Conservation (phyloP, 2,113 vertebrate species). For the Ophthalmotilapia sp. region DNA sequence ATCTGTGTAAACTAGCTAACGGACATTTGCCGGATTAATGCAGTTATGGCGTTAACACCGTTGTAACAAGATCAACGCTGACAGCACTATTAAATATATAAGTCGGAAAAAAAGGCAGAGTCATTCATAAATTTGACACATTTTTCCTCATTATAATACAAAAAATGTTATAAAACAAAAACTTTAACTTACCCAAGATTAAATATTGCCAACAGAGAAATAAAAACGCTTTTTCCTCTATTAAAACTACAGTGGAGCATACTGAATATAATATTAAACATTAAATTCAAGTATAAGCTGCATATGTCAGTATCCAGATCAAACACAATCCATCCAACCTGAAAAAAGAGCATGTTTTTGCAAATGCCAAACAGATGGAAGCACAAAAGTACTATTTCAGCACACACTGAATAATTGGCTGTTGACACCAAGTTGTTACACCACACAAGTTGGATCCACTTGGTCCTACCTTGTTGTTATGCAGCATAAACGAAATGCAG, state of each 20-base stretch:
- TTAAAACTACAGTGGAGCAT: not conserved
- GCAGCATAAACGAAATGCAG: conserved; percentile 29
- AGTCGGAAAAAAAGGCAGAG: not conserved
- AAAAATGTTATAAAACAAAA: not conserved
- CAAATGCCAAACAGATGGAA: conserved; percentile 15
- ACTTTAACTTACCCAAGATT: not conserved
- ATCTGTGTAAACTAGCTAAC: fast-evolving
- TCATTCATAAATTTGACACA: not conserved
- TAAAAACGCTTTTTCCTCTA: not conserved
- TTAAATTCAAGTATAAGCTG: conserved; percentile 12
- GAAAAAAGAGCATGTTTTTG: conserved; percentile 20
- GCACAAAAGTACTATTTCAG: conserved; percentile 13
- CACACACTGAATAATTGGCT: conserved; percentile 20
- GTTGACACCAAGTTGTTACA: conserved; percentile 23
- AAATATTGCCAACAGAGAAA: not conserved
- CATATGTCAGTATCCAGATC: not conserved
- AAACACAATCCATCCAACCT: conserved; percentile 24
- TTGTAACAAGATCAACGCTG: not conserved
- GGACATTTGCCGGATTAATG: not conserved
- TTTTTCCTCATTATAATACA: conserved; percentile 2
- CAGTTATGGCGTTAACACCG: not conserved
- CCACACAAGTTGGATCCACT: conserved; percentile 9
- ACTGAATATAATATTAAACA: conserved; percentile 1
- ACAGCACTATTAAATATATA: not conserved
- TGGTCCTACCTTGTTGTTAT: conserved; percentile 22